Conservation (phyloP, 2,113 vertebrate species). For the Microtus ochrogaster region DNA sequence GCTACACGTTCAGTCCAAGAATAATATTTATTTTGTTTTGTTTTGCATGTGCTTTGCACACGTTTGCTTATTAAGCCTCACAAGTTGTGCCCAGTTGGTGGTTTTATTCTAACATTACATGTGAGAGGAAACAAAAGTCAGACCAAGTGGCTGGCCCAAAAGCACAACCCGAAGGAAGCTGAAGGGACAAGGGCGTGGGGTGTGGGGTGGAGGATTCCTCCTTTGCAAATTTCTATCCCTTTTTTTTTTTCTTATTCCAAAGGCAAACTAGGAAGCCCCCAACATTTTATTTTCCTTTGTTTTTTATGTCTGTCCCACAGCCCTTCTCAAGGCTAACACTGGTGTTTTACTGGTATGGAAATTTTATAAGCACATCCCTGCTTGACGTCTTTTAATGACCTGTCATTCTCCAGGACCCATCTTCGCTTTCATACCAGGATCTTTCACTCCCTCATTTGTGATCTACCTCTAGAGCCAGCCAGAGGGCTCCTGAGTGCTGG, state of each 20-base stretch:
- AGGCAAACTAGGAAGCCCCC: not conserved
- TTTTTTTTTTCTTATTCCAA: not conserved
- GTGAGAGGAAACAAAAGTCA: not conserved
- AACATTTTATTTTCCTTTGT: not conserved
- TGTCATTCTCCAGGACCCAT: conserved; percentile 11
- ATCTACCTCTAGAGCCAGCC: not conserved
- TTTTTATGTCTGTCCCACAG: not conserved
- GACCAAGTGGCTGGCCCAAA: not conserved
- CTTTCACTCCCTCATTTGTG: conserved; percentile 21
- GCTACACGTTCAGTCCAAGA: not conserved
- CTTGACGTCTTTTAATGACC: conserved; percentile 39
- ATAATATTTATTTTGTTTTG: not conserved
- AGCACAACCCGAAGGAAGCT: not conserved
- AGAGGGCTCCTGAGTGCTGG: conserved; percentile 29
- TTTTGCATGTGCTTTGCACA: not conserved
- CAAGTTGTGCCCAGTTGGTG: not conserved
- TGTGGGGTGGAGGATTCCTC: not conserved
- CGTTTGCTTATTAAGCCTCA: not conserved
- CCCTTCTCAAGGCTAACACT: not conserved
- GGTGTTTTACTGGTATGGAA: not conserved
- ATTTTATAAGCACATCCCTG: conserved; percentile 13
- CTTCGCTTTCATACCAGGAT: conserved; percentile 26
- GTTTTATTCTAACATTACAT: conserved; percentile 26
- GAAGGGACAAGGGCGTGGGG: not conserved
- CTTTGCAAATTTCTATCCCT: not conserved